Evolutionary conservation across 2,888 invertebrate species (phyloP).

Genomic region (Ischnura elegans): DNA sequence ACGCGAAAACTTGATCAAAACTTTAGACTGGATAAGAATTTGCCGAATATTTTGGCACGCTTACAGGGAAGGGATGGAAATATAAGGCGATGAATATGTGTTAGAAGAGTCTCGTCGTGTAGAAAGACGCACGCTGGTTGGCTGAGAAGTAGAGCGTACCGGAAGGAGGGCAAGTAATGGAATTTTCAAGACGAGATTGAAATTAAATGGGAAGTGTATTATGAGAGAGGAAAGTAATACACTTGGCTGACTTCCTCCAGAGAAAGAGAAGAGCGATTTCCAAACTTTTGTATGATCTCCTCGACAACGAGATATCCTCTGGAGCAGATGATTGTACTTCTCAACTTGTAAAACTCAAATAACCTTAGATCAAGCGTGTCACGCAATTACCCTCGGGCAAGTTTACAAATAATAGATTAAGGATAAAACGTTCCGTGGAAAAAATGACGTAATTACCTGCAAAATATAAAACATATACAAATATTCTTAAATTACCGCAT

Average conservation of each 20-base stretch:
- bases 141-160: background rate
- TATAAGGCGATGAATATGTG: background rate
- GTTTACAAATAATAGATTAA: too few relatives aligned
- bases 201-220: background rate
- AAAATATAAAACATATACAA: too few relatives aligned
- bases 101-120: background rate
- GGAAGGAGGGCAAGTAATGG: background rate
- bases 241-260: background rate
- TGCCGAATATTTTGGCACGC: background rate
- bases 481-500: too few relatives aligned
- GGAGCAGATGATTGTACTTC: background rate
- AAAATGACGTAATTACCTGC: too few relatives aligned
- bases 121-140: background rate
- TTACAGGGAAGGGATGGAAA: background rate
- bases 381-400: background rate
- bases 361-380: background rate
- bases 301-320: background rate
- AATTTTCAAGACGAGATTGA: background rate
- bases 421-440: too few relatives aligned
- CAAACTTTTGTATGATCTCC: background rate
- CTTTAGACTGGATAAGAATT: background rate
- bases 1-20: constrained; percentile 1
- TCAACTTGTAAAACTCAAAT: background rate
- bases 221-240: background rate
- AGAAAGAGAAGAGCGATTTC: background rate